phyloP scores from a whole-genome alignment of 2,113 vertebrate species.

The Hippocampus barbouri region DNA sequence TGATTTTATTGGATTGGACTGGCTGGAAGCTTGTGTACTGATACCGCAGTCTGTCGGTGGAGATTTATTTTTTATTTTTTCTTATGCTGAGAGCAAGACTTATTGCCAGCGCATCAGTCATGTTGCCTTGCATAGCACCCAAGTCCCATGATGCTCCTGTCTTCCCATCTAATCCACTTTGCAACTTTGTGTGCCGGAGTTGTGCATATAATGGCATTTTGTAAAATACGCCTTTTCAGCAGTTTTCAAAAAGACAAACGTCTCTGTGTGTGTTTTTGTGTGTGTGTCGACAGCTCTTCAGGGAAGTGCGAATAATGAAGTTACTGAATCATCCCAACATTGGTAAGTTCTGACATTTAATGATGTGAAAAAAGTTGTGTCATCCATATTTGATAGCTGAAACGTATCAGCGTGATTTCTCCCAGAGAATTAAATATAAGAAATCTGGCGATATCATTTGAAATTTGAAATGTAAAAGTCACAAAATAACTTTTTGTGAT shows the following conservation, averaged over 20 bases:
- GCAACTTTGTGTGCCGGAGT: constrained; percentile 13
- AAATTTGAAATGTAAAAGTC: too few species aligned
- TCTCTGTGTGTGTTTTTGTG: constrained; percentile 40
- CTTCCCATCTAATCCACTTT: constrained; percentile 11
- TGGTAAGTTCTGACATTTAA: constrained; percentile 69
- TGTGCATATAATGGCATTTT: constrained; percentile 9
- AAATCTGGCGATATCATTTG: not conserved
- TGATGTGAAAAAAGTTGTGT: not conserved
- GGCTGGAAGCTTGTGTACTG: constrained; percentile 18
- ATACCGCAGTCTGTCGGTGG: constrained; percentile 26
- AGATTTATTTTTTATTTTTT: constrained; percentile 1
- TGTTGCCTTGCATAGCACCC: constrained; percentile 37
- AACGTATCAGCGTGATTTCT: too few species aligned
- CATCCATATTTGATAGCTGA: not conserved
- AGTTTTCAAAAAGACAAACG: constrained; percentile 6
- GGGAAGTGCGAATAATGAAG: constrained; percentile 99
- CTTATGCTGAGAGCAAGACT: constrained; percentile 40
- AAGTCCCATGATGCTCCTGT: constrained; percentile 23
- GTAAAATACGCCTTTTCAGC: constrained; percentile 1
- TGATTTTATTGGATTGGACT: constrained; percentile 33
- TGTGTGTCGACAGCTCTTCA: constrained; percentile 84
- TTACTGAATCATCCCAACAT: constrained; percentile 96
- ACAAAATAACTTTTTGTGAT: too few species aligned
- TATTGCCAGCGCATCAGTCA: constrained; percentile 19
- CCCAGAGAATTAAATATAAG: not conserved